Evolutionary conservation across 1,140 invertebrate species (phyloP).

Genomic region (Pseudomyrmex sp.): DNA sequence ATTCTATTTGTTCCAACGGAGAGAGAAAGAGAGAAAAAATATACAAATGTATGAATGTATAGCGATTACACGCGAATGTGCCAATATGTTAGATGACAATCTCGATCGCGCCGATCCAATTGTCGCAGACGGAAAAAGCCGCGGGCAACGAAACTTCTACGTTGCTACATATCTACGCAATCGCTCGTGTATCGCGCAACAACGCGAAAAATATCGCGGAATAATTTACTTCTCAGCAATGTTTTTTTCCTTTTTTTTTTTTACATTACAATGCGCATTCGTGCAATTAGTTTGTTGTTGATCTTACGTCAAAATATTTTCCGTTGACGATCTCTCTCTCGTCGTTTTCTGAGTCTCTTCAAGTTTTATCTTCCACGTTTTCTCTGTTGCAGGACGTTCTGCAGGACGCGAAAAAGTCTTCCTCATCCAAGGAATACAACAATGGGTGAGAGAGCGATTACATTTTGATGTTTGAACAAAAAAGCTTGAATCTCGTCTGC

Average conservation of each 20-base stretch:
- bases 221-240: not conserved
- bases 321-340: too few relatives aligned
- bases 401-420: slow-evolving; percentile 66
- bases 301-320: too few relatives aligned
- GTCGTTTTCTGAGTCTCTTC: not conserved
- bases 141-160: not conserved
- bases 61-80: too few relatives aligned
- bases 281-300: not conserved
- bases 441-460: slow-evolving; percentile 49
- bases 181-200: slow-evolving; percentile 2
- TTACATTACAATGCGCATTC: not conserved
- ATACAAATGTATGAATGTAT: not conserved
- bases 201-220: slow-evolving; percentile 20
- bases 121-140: slow-evolving; percentile 39
- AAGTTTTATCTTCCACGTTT: not conserved
- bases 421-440: slow-evolving; percentile 43
- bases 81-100: slow-evolving; percentile 21
- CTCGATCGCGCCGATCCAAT: slow-evolving; percentile 6
- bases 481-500: not conserved
- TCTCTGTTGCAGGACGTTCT: slow-evolving; percentile 73
- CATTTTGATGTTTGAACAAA: not conserved
- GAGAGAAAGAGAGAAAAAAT: not conserved
- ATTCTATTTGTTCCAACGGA: not conserved
- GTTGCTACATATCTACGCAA: slow-evolving; percentile 23
- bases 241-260: too few relatives aligned